Evolutionary conservation across 2,113 vertebrate genomes (phyloP).

Genomic region (Psittacula cyanocephala): DNA sequence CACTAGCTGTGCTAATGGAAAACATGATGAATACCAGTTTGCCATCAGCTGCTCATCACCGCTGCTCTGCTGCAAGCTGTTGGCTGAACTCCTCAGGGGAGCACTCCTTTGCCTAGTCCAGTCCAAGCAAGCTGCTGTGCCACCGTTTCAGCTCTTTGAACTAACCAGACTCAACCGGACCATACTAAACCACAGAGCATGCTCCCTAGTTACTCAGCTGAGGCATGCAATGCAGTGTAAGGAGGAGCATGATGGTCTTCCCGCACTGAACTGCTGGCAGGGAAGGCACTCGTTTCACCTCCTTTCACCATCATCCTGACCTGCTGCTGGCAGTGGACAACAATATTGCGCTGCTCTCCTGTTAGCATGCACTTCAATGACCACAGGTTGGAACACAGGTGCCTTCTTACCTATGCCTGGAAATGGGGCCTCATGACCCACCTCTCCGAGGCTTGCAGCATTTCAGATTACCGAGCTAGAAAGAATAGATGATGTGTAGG

Average conservation of each 20-base stretch:
- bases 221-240: background rate
- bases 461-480: background rate
- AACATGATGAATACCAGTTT: background rate
- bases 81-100: background rate
- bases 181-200: background rate
- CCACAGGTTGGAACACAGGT: background rate
- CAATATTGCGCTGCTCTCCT: background rate
- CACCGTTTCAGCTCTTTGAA: background rate
- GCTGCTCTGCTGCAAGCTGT: background rate
- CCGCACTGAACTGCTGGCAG: rapidly evolving
- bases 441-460: background rate
- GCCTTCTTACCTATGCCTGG: background rate
- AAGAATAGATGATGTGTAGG: background rate
- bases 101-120: rapidly evolving
- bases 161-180: background rate
- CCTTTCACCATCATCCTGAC: background rate
- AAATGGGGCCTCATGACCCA: background rate
- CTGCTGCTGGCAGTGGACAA: rapidly evolving
- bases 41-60: background rate
- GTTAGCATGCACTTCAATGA: background rate
- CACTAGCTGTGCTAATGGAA: background rate
- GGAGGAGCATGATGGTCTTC: background rate
- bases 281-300: background rate
- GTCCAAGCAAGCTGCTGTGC: background rate
- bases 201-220: background rate